These are phyloP conservation scores for Liasis olivaceus DNA, from an alignment of 2,797 vertebrate genomes.

Conservation along the genomic window DNA sequence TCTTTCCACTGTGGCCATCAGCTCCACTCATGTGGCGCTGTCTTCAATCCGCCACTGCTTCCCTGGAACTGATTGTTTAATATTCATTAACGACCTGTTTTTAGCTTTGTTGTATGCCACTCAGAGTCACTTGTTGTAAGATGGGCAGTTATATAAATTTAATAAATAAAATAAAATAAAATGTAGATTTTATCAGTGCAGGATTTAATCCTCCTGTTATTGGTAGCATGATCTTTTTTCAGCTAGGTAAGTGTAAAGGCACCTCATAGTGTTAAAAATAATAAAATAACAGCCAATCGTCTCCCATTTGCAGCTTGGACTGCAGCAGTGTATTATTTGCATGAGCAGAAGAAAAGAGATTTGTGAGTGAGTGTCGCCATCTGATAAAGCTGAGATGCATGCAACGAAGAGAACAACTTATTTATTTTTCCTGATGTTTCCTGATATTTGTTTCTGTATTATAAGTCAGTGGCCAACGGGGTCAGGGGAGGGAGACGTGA, in stretches of 20 bases:
- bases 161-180: too few relatives aligned
- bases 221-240: background rate
- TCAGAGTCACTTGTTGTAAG: too few relatives aligned
- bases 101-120: too few relatives aligned
- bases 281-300: background rate
- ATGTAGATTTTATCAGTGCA: background rate
- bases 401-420: background rate
- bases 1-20: too few relatives aligned
- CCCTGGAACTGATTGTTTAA: too few relatives aligned
- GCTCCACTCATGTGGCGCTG: too few relatives aligned
- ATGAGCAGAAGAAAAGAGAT: background rate
- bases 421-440: background rate
- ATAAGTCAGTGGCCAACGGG: background rate
- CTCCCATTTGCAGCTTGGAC: background rate
- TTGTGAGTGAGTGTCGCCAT: background rate
- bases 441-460: background rate
- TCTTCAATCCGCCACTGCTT: too few relatives aligned
- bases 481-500: background rate
- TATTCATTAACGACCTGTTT: too few relatives aligned
- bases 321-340: background rate
- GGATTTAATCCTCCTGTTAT: background rate
- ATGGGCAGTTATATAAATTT: too few relatives aligned
- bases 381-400: background rate
- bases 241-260: background rate
- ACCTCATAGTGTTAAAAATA: background rate